Base-by-base conservation (phyloP, 2,888 invertebrate species). In the Alcis repandata region DNA sequence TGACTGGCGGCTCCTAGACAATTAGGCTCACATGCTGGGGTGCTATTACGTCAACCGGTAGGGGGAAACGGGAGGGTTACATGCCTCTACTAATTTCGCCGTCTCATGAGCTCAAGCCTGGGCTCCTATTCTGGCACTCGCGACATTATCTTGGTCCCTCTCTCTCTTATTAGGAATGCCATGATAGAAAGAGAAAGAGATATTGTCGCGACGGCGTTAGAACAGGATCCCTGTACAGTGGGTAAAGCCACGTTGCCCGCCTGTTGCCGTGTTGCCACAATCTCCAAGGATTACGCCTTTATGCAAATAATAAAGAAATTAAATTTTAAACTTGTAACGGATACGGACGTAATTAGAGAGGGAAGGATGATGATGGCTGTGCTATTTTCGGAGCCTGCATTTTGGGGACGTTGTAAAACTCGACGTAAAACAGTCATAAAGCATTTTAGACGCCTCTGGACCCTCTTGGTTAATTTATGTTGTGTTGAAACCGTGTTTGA, bases 21-120 rank as follows among this genome's bases (percentile, higher is more conserved):
- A 63, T 69, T 61, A 68, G 63, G 63, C 76, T 78, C 72, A 78
- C 77, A 74, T 79, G 71, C 68, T 59, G 71, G 76, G 78, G 77
- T 72, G 79, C 67, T 62, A 63, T 77, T 76, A 75, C 71, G 70
- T 78, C 75, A 78, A 75, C 68, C 72, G 45, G 61, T 61, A 51
- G 63, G 62, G 65, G 69, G 68, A 49, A 43, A 67, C 65, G 73
- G 73, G 74, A 68, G 72, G 76, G 79, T 81, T 80, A 84, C 86
- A 84, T 72, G 65, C 51, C 56, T 84, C 77, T 80, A 85, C 88
- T 88, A 89, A 90, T 90, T 89, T 88, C 79, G 77, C 78, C 83
- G 85, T 86, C 86, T 85, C 86, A 79, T 83, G 82, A 82, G 84
- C 80, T 82, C 78, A 75, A 82, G 78, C 79, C 74, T 56, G 20